These are phyloP conservation scores for Drosophila peninsularis DNA, from an alignment of 2,888 invertebrate genomes.

Conservation along the genomic window DNA sequence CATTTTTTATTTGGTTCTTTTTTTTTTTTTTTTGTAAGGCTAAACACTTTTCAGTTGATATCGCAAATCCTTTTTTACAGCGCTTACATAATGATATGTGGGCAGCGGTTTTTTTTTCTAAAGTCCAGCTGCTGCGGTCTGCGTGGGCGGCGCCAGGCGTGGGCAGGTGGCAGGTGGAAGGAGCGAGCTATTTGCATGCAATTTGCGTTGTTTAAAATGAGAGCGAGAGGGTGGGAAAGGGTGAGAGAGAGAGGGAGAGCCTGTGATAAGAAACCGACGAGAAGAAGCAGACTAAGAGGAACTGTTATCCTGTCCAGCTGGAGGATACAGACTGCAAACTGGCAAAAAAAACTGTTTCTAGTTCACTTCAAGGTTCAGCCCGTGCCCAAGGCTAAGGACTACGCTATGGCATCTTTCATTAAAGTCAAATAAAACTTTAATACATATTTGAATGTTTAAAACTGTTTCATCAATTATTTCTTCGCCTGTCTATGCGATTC, in stretches of 20 bases:
- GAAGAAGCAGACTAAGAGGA: not conserved
- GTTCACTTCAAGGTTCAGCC: conserved; percentile 1
- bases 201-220: conserved; percentile 39
- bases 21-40: conserved; percentile 32
- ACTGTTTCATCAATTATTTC: too few relatives aligned
- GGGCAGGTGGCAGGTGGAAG: not conserved
- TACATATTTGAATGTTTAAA: too few relatives aligned
- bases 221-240: not conserved
- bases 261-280: not conserved
- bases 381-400: not conserved
- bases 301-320: not conserved
- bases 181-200: conserved; percentile 52
- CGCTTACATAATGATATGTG: conserved; percentile 77
- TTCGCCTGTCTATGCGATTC: not conserved
- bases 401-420: too few relatives aligned
- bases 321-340: not conserved
- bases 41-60: conserved; percentile 74
- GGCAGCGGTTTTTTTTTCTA: conserved; percentile 32
- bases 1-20: conserved; percentile 19
- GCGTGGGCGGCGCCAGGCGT: not conserved
- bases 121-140: conserved; percentile 49
- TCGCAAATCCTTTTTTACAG: conserved; percentile 75
- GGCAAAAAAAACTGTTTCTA: not conserved
- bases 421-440: too few relatives aligned
- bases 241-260: not conserved